A percentile compares a stretch with the other conserved stretches of the same genome.
phyloP scores from a whole-genome alignment of 2,113 vertebrate genomes.

The Chelonoidis abingdonii region DNA sequence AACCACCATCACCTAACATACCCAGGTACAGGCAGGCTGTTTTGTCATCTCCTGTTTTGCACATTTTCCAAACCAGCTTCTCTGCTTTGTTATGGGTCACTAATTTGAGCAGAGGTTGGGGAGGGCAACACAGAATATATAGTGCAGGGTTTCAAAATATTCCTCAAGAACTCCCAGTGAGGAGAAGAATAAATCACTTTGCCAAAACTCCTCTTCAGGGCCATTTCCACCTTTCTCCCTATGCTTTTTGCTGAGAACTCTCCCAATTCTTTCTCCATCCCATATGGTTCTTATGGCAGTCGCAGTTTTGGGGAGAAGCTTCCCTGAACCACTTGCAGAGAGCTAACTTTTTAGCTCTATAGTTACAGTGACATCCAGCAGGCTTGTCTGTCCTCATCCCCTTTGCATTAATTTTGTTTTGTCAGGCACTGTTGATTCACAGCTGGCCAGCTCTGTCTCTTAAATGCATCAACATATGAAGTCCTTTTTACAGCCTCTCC shows the following conservation, averaged over 20 bases:
- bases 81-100: rapidly evolving
- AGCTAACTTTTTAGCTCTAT: background rate
- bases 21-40: background rate
- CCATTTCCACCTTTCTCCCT: background rate
- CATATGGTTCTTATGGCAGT: background rate
- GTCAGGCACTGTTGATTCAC: background rate
- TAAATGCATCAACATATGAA: background rate
- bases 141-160: background rate
- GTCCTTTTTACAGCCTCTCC: background rate
- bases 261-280: background rate
- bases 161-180: background rate
- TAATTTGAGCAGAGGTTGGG: background rate
- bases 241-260: background rate
- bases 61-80: background rate
- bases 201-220: background rate
- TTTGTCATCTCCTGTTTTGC: rapidly evolving
- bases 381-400: rapidly evolving
- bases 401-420: background rate
- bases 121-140: background rate
- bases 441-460: background rate
- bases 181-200: background rate
- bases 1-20: background rate
- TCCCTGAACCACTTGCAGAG: background rate
- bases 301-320: background rate
- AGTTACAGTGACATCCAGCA: background rate